These are phyloP conservation scores for Caenorhabditis sp. DNA, from an alignment of 2,888 invertebrate species.

Conservation along the genomic window DNA sequence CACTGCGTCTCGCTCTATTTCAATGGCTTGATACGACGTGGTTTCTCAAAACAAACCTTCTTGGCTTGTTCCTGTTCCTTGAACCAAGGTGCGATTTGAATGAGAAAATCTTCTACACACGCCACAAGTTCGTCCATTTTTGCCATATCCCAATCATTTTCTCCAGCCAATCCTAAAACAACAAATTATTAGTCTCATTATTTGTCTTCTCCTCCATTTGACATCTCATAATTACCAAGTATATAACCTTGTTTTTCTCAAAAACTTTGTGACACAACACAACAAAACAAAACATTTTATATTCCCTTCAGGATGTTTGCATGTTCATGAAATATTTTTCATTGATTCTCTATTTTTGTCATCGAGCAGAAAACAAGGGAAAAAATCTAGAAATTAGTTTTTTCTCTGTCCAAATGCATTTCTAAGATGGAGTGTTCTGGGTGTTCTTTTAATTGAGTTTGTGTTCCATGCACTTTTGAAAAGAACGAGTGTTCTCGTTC, in stretches of 20 bases:
- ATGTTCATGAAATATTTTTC: background rate
- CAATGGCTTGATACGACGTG: too few species aligned
- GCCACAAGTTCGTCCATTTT: conserved; percentile 54
- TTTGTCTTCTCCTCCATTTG: background rate
- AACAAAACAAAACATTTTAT: background rate
- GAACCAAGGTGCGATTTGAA: conserved; percentile 58
- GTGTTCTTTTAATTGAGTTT: background rate
- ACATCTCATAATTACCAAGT: background rate
- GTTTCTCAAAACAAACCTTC: conserved; percentile 44
- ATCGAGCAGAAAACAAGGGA: too few species aligned
- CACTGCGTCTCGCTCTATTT: too few species aligned
- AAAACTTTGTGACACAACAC: background rate
- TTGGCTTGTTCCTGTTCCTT: conserved; percentile 57
- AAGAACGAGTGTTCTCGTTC: background rate
- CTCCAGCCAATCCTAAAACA: conserved; percentile 44
- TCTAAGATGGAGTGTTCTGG: background rate
- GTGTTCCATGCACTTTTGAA: background rate
- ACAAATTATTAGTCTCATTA: too few species aligned
- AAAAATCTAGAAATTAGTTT: background rate
- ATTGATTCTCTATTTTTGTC: too few species aligned
- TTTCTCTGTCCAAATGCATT: background rate
- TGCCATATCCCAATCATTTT: conserved; percentile 55
- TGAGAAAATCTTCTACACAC: conserved; percentile 57
- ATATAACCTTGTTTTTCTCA: background rate
- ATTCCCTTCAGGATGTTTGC: background rate